Conservation (phyloP, 2,113 vertebrate genomes). For the Charadrius vociferus region DNA sequence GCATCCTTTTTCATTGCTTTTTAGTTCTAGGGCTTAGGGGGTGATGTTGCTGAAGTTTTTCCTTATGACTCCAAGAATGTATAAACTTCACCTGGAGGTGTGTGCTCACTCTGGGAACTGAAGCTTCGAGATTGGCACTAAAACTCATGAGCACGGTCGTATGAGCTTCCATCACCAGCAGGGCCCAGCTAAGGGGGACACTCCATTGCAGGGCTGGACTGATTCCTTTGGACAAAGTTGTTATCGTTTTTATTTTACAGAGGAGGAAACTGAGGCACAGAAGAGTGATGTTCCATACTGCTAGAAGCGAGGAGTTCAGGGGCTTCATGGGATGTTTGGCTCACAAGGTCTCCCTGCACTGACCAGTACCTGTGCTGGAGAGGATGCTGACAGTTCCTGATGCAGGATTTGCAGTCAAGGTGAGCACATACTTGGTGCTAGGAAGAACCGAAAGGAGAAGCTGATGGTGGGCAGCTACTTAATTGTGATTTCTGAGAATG, state of each 20-base stretch:
- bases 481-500: neutral
- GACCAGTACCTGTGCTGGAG: neutral
- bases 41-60: neutral
- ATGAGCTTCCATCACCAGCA: neutral
- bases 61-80: too few relatives aligned
- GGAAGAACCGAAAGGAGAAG: neutral
- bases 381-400: neutral
- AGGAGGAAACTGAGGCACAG: neutral
- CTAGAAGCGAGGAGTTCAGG: neutral
- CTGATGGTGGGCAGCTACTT: neutral
- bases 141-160: rapidly evolving
- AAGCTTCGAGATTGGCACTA: neutral
- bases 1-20: neutral
- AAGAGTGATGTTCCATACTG: neutral
- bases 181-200: neutral
- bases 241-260: rapidly evolving
- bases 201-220: rapidly evolving
- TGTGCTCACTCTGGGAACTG: rapidly evolving
- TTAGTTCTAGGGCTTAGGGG: neutral
- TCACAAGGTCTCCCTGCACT: neutral
- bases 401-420: neutral
- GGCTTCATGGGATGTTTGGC: neutral
- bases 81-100: neutral
- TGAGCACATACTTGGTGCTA: rapidly evolving
- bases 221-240: neutral